Evolutionary conservation across 2,797 vertebrate genomes (phyloP).

Genomic region (Chrosomus eos): DNA sequence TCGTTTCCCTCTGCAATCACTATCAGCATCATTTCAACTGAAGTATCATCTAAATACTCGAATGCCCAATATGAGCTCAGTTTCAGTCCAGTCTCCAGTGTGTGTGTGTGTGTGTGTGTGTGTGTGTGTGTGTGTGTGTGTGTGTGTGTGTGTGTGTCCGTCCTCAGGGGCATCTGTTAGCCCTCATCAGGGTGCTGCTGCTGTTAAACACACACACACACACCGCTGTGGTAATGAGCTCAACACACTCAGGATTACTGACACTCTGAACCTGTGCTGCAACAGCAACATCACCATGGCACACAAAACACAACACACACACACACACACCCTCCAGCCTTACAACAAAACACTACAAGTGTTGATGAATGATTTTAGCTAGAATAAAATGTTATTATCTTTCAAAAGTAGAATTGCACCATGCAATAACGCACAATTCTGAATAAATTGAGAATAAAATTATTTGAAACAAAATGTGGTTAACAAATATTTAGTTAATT

Average conservation of each 20-base stretch:
- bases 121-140: too few relatives aligned
- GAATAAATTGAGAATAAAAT: too few relatives aligned
- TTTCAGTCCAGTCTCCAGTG: background rate
- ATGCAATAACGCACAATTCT: too few relatives aligned
- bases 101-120: too few relatives aligned
- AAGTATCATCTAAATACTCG: background rate
- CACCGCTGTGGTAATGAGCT: slow-evolving; percentile 65
- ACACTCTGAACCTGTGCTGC: background rate
- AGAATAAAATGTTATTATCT: too few relatives aligned
- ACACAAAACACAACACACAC: slow-evolving; percentile 26
- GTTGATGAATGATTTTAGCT: too few relatives aligned
- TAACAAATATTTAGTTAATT: too few relatives aligned
- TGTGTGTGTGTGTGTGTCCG: too few relatives aligned
- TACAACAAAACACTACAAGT: background rate
- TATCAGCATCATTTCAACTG: background rate
- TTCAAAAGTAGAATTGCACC: too few relatives aligned
- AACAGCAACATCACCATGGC: slow-evolving; percentile 12
- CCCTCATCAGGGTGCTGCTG: too few relatives aligned
- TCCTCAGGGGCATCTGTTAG: too few relatives aligned
- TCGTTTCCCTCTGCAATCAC: background rate
- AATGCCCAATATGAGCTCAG: background rate
- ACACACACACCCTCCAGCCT: background rate
- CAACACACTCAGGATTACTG: slow-evolving; percentile 65
- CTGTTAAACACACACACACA: slow-evolving; percentile 46
- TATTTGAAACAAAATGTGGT: too few relatives aligned